Conservation (phyloP, 1,140 invertebrate genomes). For the Mercenaria mercenaria region DNA sequence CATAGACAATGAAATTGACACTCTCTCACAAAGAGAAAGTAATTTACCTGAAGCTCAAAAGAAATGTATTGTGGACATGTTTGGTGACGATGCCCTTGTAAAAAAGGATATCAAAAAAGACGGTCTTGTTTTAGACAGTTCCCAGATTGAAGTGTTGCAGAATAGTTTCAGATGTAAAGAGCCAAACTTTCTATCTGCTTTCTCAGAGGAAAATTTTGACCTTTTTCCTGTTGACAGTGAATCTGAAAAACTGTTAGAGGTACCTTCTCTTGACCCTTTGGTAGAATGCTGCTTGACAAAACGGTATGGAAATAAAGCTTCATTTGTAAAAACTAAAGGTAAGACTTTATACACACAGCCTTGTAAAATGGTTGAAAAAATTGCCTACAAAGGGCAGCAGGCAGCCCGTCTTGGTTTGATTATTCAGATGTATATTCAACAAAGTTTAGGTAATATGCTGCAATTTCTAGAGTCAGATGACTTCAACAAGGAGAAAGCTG, state of each 20-base stretch:
- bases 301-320: background rate
- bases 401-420: constrained; percentile 28
- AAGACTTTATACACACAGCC: background rate
- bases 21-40: background rate
- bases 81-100: background rate
- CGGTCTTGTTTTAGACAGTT: background rate
- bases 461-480: background rate
- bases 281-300: constrained; percentile 25
- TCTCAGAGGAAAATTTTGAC: background rate
- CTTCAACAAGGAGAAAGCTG: constrained; percentile 3
- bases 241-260: background rate
- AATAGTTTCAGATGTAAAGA: background rate
- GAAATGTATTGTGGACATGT: background rate
- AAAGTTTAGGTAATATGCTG: constrained; percentile 12
- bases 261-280: background rate
- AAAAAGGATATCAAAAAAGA: background rate
- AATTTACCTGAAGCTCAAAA: background rate
- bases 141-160: background rate
- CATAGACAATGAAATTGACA: background rate
- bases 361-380: constrained; percentile 37
- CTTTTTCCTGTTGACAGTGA: background rate
- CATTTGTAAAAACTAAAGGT: background rate
- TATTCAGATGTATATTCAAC: constrained; percentile 29
- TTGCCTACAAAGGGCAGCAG: constrained; percentile 22
- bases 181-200: background rate